Evolutionary conservation across 2,888 invertebrate genomes (phyloP).

Genomic region (Branchellion lobata): DNA sequence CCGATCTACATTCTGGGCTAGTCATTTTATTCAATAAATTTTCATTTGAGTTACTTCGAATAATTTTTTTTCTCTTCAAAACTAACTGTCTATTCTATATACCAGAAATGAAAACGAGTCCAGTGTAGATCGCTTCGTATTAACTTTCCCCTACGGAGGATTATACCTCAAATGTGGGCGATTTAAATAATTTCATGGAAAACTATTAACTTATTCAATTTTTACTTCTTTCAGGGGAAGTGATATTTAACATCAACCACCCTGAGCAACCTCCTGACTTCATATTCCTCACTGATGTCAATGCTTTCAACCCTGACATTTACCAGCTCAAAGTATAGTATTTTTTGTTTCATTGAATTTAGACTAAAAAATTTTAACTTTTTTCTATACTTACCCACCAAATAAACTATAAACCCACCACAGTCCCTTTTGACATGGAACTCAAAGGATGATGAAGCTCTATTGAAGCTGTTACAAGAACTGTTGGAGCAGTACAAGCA

Average conservation of each 20-base stretch:
- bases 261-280: conserved; percentile 76
- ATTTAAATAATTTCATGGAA: too few species aligned
- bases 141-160: conserved; percentile 5
- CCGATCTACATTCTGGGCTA: not conserved
- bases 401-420: not conserved
- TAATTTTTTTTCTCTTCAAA: not conserved
- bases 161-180: not conserved
- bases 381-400: not conserved
- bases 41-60: not conserved
- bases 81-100: not conserved
- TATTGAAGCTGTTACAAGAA: conserved; percentile 8
- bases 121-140: not conserved
- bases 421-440: conserved; percentile 26
- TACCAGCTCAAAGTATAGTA: conserved; percentile 56
- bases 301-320: conserved; percentile 69
- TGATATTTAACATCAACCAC: conserved; percentile 70
- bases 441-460: not conserved
- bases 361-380: not conserved
- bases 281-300: conserved; percentile 69
- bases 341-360: not conserved
- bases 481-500: conserved; percentile 11
- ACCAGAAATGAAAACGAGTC: not conserved
- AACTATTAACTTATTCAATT: too few species aligned
- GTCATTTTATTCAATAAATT: not conserved
- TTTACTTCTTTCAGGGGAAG: conserved; percentile 71